phyloP scores from a whole-genome alignment of 2,888 invertebrate genomes.

The Drosophila hamatofila region DNA sequence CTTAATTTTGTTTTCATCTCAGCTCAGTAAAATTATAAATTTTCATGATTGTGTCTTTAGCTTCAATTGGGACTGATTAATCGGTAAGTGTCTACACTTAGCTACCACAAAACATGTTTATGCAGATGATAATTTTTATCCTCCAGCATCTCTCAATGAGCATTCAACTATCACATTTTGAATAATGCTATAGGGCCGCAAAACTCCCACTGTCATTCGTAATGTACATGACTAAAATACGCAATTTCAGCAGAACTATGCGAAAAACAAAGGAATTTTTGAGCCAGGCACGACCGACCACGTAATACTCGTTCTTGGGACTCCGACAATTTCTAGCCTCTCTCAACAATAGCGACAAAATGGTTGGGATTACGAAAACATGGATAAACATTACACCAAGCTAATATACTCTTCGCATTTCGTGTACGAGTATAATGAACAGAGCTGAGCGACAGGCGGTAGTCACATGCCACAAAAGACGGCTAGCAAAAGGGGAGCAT shows the following conservation, averaged over 20 bases:
- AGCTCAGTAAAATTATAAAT: no score
- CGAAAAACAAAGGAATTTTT: conserved; percentile 6
- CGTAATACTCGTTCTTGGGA: neutral
- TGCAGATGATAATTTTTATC: conserved; percentile 1
- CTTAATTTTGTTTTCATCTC: no score
- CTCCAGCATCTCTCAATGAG: conserved; percentile 14
- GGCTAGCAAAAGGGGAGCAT: conserved; percentile 53
- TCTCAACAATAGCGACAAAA: no score
- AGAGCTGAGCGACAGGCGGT: conserved; percentile 51
- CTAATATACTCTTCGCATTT: neutral
- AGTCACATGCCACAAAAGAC: conserved; percentile 63
- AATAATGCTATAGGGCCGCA: conserved; percentile 44
- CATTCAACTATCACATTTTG: conserved; percentile 48
- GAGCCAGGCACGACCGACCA: neutral
- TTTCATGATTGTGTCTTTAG: neutral
- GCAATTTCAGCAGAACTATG: conserved; percentile 45
- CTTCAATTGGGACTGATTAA: neutral
- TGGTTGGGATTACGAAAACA: no score
- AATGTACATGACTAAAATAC: conserved; percentile 34
- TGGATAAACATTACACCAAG: no score
- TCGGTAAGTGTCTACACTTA: neutral
- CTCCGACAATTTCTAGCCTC: no score
- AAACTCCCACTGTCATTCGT: conserved; percentile 27
- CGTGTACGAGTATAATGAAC: conserved; percentile 30
- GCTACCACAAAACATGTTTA: neutral